Evolutionary conservation across 2,797 vertebrate species (phyloP).

Genomic region (Dallia pectoralis): DNA sequence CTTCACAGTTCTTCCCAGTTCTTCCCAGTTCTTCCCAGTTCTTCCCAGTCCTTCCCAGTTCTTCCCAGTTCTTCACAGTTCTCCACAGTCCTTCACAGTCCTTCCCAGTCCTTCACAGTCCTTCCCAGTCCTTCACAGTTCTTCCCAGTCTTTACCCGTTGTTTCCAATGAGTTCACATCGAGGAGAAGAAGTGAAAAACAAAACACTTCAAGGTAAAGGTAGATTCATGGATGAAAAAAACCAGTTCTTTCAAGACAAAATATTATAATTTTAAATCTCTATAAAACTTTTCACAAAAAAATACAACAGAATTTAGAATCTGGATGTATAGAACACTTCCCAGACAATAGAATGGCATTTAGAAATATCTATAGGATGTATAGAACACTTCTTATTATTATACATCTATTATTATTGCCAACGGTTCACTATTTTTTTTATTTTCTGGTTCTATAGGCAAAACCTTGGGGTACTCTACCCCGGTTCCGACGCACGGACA

Average conservation of each 20-base stretch:
- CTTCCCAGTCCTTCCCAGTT: background rate
- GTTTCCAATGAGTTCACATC: background rate
- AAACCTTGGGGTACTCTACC: slow-evolving; percentile 65
- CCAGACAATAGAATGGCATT: background rate
- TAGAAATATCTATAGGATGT: no score
- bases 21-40: background rate
- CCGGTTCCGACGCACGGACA: slow-evolving; percentile 62
- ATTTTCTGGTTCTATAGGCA: slow-evolving; percentile 39
- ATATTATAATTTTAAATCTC: no score
- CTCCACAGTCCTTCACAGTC: no score
- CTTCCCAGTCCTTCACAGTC: background rate
- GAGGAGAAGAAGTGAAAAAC: background rate
- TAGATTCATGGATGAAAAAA: background rate
- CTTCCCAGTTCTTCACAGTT: no score
- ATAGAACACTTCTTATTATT: background rate
- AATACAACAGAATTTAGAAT: background rate
- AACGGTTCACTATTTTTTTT: background rate
- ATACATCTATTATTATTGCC: background rate
- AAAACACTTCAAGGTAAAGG: background rate
- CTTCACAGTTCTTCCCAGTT: background rate
- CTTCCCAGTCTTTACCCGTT: no score
- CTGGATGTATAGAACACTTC: background rate
- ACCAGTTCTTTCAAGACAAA: no score
- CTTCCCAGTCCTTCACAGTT: background rate
- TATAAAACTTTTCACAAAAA: background rate